Evolutionary conservation across 2,888 invertebrate genomes (phyloP).

Genomic region (Hyppa rectilinea): DNA sequence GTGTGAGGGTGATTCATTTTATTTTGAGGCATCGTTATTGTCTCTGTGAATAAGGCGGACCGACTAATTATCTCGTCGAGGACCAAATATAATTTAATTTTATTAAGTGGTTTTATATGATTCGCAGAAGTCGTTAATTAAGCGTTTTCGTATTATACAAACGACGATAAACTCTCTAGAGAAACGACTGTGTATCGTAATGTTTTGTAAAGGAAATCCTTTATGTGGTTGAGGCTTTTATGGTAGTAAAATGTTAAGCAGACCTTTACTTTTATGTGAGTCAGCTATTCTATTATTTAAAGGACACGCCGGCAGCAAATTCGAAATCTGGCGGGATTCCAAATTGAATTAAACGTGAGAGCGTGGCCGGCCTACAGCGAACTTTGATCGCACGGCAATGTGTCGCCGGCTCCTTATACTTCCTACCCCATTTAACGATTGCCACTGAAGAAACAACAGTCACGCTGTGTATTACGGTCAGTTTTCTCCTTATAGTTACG

Average conservation of each 20-base stretch:
- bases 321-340: conserved; percentile 86
- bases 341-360: conserved; percentile 88
- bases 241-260: conserved; percentile 75
- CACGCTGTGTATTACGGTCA: conserved; percentile 38
- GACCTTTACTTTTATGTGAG: conserved; percentile 77
- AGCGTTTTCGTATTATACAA: conserved; percentile 46
- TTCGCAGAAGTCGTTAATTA: conserved; percentile 53
- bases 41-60: conserved; percentile 41
- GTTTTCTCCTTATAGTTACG: conserved; percentile 32
- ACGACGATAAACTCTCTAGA: conserved; percentile 37
- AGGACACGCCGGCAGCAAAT: conserved; percentile 85
- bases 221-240: conserved; percentile 67
- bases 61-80: conserved; percentile 46
- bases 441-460: conserved; percentile 56
- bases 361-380: conserved; percentile 77
- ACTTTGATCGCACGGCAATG: conserved; percentile 82
- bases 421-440: conserved; percentile 65
- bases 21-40: conserved; percentile 43
- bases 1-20: conserved; percentile 36
- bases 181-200: conserved; percentile 44
- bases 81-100: conserved; percentile 51
- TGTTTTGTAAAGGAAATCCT: conserved; percentile 55
- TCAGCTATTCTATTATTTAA: conserved; percentile 86
- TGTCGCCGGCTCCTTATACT: conserved; percentile 67
- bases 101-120: conserved; percentile 54